Percentiles rank a stretch among this genome's conserved stretches.
Evolutionary conservation across 2,888 invertebrate species (phyloP).

Genomic region (Xestia rhomboidea): DNA sequence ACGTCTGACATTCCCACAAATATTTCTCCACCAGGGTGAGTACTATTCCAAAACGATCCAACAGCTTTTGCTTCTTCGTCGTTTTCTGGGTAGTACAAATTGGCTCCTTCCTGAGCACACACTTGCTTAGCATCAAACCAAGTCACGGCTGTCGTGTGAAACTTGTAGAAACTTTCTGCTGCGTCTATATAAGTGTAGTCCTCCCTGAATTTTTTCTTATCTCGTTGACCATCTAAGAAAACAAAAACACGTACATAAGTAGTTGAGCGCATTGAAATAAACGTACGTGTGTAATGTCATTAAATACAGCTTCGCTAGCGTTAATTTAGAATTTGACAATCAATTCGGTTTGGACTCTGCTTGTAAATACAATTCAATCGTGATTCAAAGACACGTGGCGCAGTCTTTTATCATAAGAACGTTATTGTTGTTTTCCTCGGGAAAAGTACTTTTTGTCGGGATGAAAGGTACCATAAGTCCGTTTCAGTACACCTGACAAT

Average conservation of each 20-base stretch:
- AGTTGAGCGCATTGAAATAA: too few relatives aligned
- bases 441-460: too few relatives aligned
- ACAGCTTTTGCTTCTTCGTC: conserved; percentile 73
- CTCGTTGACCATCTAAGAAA: conserved; percentile 74
- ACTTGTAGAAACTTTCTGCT: conserved; percentile 80
- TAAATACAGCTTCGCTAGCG: too few relatives aligned
- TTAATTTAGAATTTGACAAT: too few relatives aligned
- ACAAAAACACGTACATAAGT: not conserved
- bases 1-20: not conserved
- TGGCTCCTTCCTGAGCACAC: conserved; percentile 79
- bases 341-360: too few relatives aligned
- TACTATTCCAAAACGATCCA: conserved; percentile 69
- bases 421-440: too few relatives aligned
- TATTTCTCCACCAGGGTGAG: conserved; percentile 50
- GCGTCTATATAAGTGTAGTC: conserved; percentile 79
- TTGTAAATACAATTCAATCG: too few relatives aligned
- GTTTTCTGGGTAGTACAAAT: conserved; percentile 79
- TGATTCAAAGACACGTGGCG: too few relatives aligned
- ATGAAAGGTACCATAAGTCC: too few relatives aligned
- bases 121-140: conserved; percentile 78
- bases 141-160: conserved; percentile 74
- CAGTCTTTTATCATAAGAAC: too few relatives aligned
- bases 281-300: too few relatives aligned
- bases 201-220: conserved; percentile 77
- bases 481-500: too few relatives aligned